Percentiles rank a stretch among this genome's conserved stretches.
Evolutionary conservation across 2,113 vertebrate genomes (phyloP).

Genomic region (Felis catus): F.catus_Fca126_mat1.0 CM031416.1:39642001-39642500

Average conservation of each 20-base stretch:
- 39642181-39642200: neutral
- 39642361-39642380: neutral
- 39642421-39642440: neutral
- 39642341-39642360: neutral
- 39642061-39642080: neutral
- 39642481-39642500: neutral
- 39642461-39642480: neutral
- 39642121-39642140: neutral
- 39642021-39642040: slow-evolving; percentile 49
- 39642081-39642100: neutral
- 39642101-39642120: neutral
- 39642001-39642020: neutral
- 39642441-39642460: neutral
- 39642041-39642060: neutral
- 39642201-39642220: neutral
- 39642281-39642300: neutral
- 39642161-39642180: neutral
- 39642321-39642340: too few relatives aligned
- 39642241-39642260: neutral
- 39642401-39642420: neutral
- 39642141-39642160: neutral
- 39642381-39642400: neutral
- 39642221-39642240: too few relatives aligned
- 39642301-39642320: neutral
- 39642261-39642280: neutral